Evolutionary conservation across 2,113 vertebrate species (phyloP).

Genomic region (Tauraco erythrolophus): DNA sequence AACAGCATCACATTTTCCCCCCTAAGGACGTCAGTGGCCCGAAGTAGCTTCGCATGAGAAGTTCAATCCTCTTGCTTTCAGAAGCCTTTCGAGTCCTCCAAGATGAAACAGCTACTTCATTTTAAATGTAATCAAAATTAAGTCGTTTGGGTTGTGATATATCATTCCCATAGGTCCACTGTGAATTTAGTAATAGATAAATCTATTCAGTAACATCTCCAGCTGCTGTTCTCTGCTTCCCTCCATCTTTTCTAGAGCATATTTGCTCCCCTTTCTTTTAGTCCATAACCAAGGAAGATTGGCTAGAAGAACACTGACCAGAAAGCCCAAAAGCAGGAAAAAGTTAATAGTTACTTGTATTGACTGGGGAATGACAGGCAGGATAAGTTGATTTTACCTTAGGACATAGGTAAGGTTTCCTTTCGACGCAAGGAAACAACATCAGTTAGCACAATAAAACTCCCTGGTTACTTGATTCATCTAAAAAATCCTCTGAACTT

Average conservation of each 20-base stretch:
- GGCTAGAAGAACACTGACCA: neutral
- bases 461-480: neutral
- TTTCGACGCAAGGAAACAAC: neutral
- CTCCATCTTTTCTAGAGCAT: neutral
- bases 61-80: neutral
- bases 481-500: neutral
- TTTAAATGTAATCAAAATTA: neutral
- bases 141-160: neutral
- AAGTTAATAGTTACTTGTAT: neutral
- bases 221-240: neutral
- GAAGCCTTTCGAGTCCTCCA: neutral
- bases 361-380: neutral
- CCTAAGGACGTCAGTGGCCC: neutral
- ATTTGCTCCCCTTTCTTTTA: neutral
- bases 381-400: neutral
- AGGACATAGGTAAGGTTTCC: neutral
- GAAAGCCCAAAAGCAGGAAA: neutral
- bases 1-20: neutral
- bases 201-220: neutral
- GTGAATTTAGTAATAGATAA: neutral
- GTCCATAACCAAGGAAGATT: neutral
- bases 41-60: neutral
- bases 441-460: neutral
- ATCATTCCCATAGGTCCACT: neutral
- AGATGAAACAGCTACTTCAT: neutral